These are phyloP conservation scores for Siniperca scherzeri DNA, from an alignment of 2,797 vertebrate genomes.

Conservation along the genomic window DNA sequence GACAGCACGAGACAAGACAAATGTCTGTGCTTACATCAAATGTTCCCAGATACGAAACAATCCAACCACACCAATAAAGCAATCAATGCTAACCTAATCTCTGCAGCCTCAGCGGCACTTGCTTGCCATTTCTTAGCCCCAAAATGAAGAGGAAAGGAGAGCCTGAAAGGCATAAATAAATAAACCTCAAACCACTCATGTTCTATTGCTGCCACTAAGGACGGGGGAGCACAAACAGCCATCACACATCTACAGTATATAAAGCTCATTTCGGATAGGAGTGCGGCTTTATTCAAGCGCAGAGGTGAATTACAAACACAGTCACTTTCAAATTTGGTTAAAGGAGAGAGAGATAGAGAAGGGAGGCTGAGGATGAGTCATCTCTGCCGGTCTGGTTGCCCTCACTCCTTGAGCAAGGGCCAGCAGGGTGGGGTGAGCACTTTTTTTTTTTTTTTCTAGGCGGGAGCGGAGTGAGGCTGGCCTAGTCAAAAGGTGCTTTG, in stretches of 20 bases:
- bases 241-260: conserved; percentile 61
- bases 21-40: conserved; percentile 80
- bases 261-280: conserved; percentile 63
- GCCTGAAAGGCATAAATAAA: conserved; percentile 83
- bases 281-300: conserved; percentile 56
- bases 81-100: conserved; percentile 86
- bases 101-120: conserved; percentile 75
- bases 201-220: conserved; percentile 69
- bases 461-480: conserved; percentile 42
- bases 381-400: conserved; percentile 63
- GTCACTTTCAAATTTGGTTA: conserved; percentile 72
- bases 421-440: conserved; percentile 34
- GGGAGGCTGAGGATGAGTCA: conserved; percentile 71
- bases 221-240: conserved; percentile 46
- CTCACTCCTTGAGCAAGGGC: conserved; percentile 50
- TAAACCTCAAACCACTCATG: conserved; percentile 79
- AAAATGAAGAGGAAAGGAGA: conserved; percentile 83
- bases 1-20: conserved; percentile 82
- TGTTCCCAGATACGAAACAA: conserved; percentile 79
- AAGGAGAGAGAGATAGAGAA: conserved; percentile 44
- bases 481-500: conserved; percentile 73
- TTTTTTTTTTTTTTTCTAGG: neutral
- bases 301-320: conserved; percentile 73
- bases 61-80: conserved; percentile 84
- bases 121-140: conserved; percentile 79